These are phyloP conservation scores for Zaprionus camerounensis DNA, from an alignment of 1,140 invertebrate genomes.

Conservation along the genomic window DNA sequence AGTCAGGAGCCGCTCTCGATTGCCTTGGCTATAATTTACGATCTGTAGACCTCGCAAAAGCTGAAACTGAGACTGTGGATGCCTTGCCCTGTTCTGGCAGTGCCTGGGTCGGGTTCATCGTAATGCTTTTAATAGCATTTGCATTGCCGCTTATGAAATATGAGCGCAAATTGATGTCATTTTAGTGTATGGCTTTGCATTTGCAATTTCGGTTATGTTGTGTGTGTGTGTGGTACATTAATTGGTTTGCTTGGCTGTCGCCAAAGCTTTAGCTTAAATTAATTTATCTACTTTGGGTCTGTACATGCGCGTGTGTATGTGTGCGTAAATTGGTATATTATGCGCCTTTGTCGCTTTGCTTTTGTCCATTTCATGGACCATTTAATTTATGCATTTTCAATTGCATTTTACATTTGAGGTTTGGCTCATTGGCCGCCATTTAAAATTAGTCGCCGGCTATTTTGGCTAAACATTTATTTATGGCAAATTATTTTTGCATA, in stretches of 20 bases:
- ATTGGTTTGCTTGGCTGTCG: slow-evolving; percentile 49
- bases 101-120: slow-evolving; percentile 37
- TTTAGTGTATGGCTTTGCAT: slow-evolving; percentile 47
- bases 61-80: slow-evolving; percentile 13
- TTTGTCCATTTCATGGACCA: slow-evolving; percentile 37
- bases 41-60: slow-evolving; percentile 27
- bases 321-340: slow-evolving; percentile 13
- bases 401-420: slow-evolving; percentile 51
- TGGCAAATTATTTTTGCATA: slow-evolving; percentile 35
- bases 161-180: slow-evolving; percentile 52
- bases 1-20: slow-evolving; percentile 39
- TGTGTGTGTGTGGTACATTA: slow-evolving; percentile 31
- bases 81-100: background rate
- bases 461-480: slow-evolving; percentile 49
- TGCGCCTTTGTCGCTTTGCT: background rate
- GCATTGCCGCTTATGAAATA: slow-evolving; percentile 49
- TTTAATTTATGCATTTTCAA: slow-evolving; percentile 61
- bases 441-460: slow-evolving; percentile 44
- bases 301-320: slow-evolving; percentile 7
- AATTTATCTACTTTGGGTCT: slow-evolving; percentile 42
- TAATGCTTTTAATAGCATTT: slow-evolving; percentile 55
- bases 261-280: slow-evolving; percentile 40
- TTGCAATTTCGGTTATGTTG: slow-evolving; percentile 44
- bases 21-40: slow-evolving; percentile 54
- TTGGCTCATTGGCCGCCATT: slow-evolving; percentile 33